Conservation (phyloP, 2,888 invertebrate species). For the Sarcophaga carnaria region DNA sequence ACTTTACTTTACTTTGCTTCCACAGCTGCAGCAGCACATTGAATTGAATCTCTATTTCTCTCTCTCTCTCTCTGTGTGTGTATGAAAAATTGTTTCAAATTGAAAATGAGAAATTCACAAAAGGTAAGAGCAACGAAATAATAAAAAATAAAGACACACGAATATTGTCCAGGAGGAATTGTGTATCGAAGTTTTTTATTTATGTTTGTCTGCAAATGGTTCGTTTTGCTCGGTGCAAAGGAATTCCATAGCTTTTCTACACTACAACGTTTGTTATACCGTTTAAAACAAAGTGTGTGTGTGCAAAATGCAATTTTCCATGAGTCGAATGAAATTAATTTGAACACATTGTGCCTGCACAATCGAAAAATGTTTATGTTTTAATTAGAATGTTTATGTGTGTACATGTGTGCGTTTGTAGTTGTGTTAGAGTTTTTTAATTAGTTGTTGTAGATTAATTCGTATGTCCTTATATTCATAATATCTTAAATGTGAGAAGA, state of each 20-base stretch:
- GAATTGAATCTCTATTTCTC: not conserved
- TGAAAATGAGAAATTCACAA: constrained; percentile 1
- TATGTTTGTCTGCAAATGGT: not conserved
- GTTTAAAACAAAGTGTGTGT: not conserved
- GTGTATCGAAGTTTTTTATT: not conserved
- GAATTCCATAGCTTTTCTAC: not conserved
- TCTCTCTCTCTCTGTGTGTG: not conserved
- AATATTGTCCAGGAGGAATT: not conserved
- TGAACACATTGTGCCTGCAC: not conserved
- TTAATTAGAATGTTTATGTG: not conserved
- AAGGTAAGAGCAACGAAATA: not conserved
- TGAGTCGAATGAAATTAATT: not conserved
- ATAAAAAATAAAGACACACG: not conserved
- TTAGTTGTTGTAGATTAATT: not conserved
- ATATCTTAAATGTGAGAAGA: too few relatives aligned
- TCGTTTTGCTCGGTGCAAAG: not conserved
- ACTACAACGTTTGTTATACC: not conserved
- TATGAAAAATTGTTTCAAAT: not conserved
- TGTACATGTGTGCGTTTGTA: not conserved
- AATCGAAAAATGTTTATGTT: not conserved
- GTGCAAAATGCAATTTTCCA: not conserved
- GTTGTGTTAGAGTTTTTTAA: not conserved
- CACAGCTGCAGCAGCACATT: not conserved
- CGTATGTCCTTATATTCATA: too few relatives aligned
- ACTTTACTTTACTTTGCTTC: not conserved